These are phyloP conservation scores for Griposia aprilina DNA, from an alignment of 2,888 invertebrate species.

Conservation along the genomic window DNA sequence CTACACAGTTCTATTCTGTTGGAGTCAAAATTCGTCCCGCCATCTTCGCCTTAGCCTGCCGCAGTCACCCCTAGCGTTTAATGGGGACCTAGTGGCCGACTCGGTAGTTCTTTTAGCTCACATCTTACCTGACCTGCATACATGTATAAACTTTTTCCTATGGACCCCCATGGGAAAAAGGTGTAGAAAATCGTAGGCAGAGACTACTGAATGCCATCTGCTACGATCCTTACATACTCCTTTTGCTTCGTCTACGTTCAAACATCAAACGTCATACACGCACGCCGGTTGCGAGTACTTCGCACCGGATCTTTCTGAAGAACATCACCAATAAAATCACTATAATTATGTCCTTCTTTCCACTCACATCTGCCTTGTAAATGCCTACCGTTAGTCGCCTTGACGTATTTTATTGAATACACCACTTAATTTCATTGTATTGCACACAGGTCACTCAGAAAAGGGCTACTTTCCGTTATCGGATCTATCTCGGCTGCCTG, in stretches of 20 bases:
- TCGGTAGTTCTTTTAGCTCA: too few relatives aligned
- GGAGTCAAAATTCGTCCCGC: too few relatives aligned
- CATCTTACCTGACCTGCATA: too few relatives aligned
- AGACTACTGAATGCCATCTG: not conserved
- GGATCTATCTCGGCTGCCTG: conserved; percentile 46
- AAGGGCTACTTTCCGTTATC: conserved; percentile 57
- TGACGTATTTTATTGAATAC: not conserved
- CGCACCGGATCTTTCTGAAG: not conserved
- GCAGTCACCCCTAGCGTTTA: too few relatives aligned
- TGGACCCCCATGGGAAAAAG: not conserved
- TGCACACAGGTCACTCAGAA: conserved; percentile 26
- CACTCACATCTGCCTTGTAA: not conserved
- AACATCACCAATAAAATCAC: not conserved
- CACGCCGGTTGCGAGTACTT: not conserved
- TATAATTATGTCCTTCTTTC: not conserved
- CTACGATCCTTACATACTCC: not conserved
- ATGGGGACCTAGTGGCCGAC: too few relatives aligned
- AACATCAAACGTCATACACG: not conserved
- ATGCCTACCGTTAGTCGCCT: not conserved
- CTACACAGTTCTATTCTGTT: too few relatives aligned
- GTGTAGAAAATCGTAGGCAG: too few relatives aligned
- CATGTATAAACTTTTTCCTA: not conserved
- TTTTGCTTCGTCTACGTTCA: not conserved
- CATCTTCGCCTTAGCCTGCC: too few relatives aligned
- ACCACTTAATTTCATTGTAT: not conserved